Percentiles rank a stretch among this genome's conserved stretches.
These are phyloP conservation scores for Chiroxiphia lanceolata DNA, from an alignment of 2,797 vertebrate species.

Conservation along the genomic window DNA sequence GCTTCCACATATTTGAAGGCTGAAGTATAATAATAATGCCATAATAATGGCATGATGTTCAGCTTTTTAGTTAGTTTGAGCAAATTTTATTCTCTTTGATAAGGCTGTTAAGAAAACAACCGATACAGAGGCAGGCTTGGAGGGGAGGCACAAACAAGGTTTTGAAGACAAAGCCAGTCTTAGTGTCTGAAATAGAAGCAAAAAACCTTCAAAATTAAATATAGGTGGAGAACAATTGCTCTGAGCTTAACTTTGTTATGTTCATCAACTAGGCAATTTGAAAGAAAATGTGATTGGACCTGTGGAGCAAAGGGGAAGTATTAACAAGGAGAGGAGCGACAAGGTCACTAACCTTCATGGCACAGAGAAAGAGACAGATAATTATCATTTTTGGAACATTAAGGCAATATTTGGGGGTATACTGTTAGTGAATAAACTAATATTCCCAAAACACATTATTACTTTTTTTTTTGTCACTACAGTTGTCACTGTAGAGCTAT, in stretches of 20 bases:
- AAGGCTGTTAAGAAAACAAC: neutral
- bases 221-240: slow-evolving; percentile 19
- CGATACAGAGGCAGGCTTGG: neutral
- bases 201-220: neutral
- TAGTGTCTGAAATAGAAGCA: neutral
- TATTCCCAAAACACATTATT: neutral
- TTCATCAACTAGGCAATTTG: slow-evolving; percentile 56
- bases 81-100: neutral
- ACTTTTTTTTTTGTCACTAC: neutral
- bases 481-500: neutral
- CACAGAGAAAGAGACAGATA: neutral
- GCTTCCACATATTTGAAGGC: neutral
- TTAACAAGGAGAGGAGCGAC: slow-evolving; percentile 48
- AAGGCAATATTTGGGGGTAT: slow-evolving; percentile 22
- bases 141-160: neutral
- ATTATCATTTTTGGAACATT: slow-evolving; percentile 39
- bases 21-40: neutral
- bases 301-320: neutral
- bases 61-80: neutral
- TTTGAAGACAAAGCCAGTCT: neutral
- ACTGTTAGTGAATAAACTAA: neutral
- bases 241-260: slow-evolving; percentile 50
- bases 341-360: slow-evolving; percentile 1
- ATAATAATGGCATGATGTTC: neutral
- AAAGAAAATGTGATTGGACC: slow-evolving; percentile 47